Conservation (phyloP, 1,140 invertebrate species). For the Manduca sexta region DNA sequence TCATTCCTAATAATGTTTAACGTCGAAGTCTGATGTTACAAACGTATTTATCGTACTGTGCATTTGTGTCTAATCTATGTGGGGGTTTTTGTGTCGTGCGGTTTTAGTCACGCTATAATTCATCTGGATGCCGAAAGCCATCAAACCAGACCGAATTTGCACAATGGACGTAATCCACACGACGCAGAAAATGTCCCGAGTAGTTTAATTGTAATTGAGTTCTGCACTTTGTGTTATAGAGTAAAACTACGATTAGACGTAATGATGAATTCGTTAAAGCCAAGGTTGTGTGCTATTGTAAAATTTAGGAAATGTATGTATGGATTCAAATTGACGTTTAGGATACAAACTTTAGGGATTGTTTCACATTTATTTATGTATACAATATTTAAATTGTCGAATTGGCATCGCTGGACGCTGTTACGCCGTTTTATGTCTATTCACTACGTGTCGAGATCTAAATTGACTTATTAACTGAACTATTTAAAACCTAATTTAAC, state of each 20-base stretch:
- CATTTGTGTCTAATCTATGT: no score
- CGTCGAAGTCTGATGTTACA: slow-evolving; percentile 10
- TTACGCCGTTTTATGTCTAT: no score
- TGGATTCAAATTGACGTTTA: not conserved
- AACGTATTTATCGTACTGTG: no score
- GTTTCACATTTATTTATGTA: not conserved
- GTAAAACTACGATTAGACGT: slow-evolving; percentile 43
- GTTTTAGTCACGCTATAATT: slow-evolving; percentile 14
- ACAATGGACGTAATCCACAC: no score
- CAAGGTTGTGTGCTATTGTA: slow-evolving; percentile 64
- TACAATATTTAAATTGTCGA: not conserved
- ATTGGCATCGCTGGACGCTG: no score
- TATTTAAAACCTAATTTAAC: no score
- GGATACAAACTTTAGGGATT: not conserved
- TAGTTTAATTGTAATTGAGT: not conserved
- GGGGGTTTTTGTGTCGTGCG: no score
- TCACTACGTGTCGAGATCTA: no score
- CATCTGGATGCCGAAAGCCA: no score
- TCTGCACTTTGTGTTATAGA: slow-evolving; percentile 39
- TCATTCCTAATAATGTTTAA: slow-evolving; percentile 4
- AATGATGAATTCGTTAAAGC: slow-evolving; percentile 17
- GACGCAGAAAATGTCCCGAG: no score
- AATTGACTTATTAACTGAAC: no score
- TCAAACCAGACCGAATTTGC: no score
- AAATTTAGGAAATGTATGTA: slow-evolving; percentile 14